A percentile compares a stretch with the other conserved stretches of the same genome.
These are phyloP conservation scores for Melangyna quadrimaculata DNA, from an alignment of 2,888 invertebrate species.

Conservation along the genomic window DNA sequence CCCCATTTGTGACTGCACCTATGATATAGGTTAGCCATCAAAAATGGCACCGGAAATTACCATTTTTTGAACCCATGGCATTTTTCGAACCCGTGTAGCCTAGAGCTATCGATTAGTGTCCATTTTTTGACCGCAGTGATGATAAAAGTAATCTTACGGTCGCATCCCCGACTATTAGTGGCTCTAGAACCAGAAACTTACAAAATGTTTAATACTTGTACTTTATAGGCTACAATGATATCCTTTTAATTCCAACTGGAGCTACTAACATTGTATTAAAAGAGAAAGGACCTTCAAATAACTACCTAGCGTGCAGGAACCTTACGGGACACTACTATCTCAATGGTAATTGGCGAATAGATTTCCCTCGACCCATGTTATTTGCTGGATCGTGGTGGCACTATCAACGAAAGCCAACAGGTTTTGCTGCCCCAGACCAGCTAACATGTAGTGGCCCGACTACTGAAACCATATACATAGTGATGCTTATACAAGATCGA, in stretches of 20 bases:
- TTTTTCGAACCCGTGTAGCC: no score
- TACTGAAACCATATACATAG: constrained; percentile 93
- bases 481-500: constrained; percentile 90
- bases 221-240: constrained; percentile 92
- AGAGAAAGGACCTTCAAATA: constrained; percentile 91
- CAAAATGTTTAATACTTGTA: neutral
- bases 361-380: constrained; percentile 90
- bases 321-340: constrained; percentile 91
- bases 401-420: constrained; percentile 92
- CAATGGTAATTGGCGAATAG: constrained; percentile 97
- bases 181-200: neutral
- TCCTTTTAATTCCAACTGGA: constrained; percentile 93
- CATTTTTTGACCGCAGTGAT: no score
- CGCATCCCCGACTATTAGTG: no score
- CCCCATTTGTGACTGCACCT: no score
- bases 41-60: no score
- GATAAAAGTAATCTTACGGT: no score
- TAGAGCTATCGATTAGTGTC: no score
- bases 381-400: constrained; percentile 94
- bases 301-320: constrained; percentile 94
- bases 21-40: no score
- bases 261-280: constrained; percentile 93
- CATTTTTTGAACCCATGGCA: no score
- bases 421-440: constrained; percentile 91
- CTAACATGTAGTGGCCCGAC: constrained; percentile 93